Conservation (phyloP, 2,888 invertebrate genomes). For the Diadromus collaris region DNA sequence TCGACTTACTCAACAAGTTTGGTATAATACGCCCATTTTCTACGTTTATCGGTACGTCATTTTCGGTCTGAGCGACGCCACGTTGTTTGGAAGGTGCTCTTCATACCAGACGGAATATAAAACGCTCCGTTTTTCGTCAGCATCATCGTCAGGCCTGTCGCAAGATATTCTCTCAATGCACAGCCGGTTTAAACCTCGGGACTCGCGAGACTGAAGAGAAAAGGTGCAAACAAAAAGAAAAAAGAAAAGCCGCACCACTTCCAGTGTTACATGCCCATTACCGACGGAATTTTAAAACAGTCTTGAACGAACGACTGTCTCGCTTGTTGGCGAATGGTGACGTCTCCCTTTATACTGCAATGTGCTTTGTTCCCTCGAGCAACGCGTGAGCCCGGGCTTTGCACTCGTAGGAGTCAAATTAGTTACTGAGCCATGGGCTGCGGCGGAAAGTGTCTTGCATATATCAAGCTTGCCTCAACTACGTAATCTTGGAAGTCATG, state of each 20-base stretch:
- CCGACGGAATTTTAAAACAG: constrained; percentile 54
- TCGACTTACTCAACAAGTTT: constrained; percentile 27
- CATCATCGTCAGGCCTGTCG: constrained; percentile 42
- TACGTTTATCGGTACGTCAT: constrained; percentile 54
- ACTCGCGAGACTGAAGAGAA: constrained; percentile 20
- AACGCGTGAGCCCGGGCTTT: constrained; percentile 18
- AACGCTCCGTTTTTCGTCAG: constrained; percentile 41
- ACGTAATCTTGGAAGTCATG: background rate
- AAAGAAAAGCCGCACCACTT: constrained; percentile 22
- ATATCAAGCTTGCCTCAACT: constrained; percentile 7
- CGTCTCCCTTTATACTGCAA: constrained; percentile 20
- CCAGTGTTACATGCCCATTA: constrained; percentile 46
- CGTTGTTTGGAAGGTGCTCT: constrained; percentile 49
- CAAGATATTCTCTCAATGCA: constrained; percentile 23
- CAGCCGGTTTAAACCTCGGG: constrained; percentile 31
- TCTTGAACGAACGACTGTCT: constrained; percentile 35
- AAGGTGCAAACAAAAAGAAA: constrained; percentile 1
- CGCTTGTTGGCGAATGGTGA: constrained; percentile 33
- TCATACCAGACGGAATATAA: constrained; percentile 51
- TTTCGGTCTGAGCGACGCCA: constrained; percentile 39
- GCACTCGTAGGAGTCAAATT: constrained; percentile 32
- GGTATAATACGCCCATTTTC: constrained; percentile 54
- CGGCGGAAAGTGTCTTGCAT: constrained; percentile 14
- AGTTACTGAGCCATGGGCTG: constrained; percentile 20
- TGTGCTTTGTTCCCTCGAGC: constrained; percentile 35